Conservation (phyloP, 2,797 vertebrate genomes). For the Dermochelys coriacea region DNA sequence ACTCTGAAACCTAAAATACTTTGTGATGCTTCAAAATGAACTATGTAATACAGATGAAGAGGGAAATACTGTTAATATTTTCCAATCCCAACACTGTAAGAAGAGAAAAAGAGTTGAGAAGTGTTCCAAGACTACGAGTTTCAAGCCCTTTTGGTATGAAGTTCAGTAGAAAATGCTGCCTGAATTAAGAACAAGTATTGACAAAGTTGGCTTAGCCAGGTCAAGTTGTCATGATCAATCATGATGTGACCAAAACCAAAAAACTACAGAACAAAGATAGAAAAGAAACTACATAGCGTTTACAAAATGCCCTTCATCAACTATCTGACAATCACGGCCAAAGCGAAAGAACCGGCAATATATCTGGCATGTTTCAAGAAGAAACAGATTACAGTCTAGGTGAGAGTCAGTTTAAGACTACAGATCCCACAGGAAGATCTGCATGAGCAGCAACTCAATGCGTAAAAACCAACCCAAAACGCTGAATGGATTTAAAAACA, state of each 20-base stretch:
- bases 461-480: neutral
- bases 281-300: neutral
- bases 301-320: neutral
- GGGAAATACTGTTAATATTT: neutral
- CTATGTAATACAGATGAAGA: neutral
- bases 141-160: neutral
- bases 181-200: neutral
- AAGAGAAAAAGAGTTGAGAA: neutral
- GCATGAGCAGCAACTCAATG: neutral
- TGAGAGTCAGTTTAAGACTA: neutral
- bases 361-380: neutral
- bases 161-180: neutral
- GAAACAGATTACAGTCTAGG: neutral
- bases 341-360: neutral
- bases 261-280: neutral
- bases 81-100: neutral
- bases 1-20: constrained; percentile 18
- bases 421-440: neutral
- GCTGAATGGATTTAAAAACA: neutral
- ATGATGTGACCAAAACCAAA: neutral
- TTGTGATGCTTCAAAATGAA: neutral
- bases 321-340: neutral
- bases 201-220: neutral
- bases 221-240: neutral
- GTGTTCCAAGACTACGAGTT: neutral